Conservation (phyloP, 1,140 invertebrate species). For the Macrocentrus cingulum region DNA sequence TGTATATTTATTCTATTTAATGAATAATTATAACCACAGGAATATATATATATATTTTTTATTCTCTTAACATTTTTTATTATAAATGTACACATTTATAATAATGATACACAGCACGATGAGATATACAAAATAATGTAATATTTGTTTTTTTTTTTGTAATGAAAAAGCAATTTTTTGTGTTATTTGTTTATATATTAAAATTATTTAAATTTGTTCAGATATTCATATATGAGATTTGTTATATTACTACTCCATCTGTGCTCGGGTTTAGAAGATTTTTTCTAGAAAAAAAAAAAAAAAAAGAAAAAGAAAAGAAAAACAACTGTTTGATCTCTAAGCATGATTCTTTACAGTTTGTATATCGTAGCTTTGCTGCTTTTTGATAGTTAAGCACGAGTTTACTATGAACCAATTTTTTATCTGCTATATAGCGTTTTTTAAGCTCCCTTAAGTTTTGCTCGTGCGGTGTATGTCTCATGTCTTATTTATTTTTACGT, state of each 20-base stretch:
- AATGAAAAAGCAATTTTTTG: too few species aligned
- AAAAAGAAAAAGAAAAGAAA: slow-evolving; percentile 23
- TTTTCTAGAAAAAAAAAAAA: slow-evolving; percentile 28
- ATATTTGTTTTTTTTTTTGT: too few species aligned
- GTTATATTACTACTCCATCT: slow-evolving; percentile 18
- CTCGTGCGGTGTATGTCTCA: slow-evolving; percentile 59
- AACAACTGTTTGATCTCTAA: slow-evolving; percentile 47
- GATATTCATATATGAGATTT: background rate
- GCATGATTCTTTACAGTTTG: slow-evolving; percentile 57
- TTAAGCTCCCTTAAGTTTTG: slow-evolving; percentile 52
- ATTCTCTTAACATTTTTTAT: background rate
- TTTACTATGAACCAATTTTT: slow-evolving; percentile 34
- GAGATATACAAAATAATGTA: too few species aligned
- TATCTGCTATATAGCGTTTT: slow-evolving; percentile 45
- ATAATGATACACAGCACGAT: too few species aligned
- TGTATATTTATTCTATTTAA: too few species aligned
- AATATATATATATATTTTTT: background rate
- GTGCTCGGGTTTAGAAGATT: slow-evolving; percentile 33
- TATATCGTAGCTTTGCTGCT: slow-evolving; percentile 58
- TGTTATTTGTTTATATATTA: too few species aligned
- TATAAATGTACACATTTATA: too few species aligned
- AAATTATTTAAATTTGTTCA: slow-evolving; percentile 9
- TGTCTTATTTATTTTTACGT: slow-evolving; percentile 52
- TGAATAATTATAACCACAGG: too few species aligned
- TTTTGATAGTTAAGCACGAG: slow-evolving; percentile 57